Evolutionary conservation across 1,140 invertebrate species (phyloP), one percentile per base, ranked within the genome.

Genomic region (Tetramorium alpestre): DNA sequence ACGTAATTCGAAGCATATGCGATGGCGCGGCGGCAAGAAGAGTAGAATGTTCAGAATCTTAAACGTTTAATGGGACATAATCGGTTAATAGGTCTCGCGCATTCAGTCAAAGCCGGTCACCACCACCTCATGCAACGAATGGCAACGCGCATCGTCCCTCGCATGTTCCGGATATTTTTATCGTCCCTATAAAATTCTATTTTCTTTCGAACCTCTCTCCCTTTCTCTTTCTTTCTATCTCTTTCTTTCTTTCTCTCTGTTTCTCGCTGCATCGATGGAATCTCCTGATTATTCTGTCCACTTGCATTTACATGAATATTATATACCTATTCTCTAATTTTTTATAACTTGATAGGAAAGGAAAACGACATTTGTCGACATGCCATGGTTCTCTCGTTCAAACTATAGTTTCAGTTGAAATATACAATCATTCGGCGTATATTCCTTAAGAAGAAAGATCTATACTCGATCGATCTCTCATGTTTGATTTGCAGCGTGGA

Each of bases 61-160:
- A 93, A 93, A 93, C 90, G 90, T 92, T 93, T 93, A 93, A 94
- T 93, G 65, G 90, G 86, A 75, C 87, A 91, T 92, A 94, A 94
- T 93, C 91, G 88, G 89, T 89, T 93, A 92, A 93, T 93, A 81
- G 88, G 86, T 76, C 85, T 86, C 73, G 75, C 41, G 85, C 62
- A 88, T 89, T 90, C 85, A 91, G 65, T 81, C 81, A 72, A 86
- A 89, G 72, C 51, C 69, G 22, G 60, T 38, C 18, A 58, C n/a
- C 28, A n/a, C n/a, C 70, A 60, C 81, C 65, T 67, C 65, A 64
- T 73, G 72, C 69, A 44, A 38, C 65, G 77, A 60, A 89, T 58
- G 56, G 58, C 54, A 38, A 81, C 73, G 58, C 69, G 86, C 85
- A 18, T 85, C 58, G 62, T 60, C 47, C 22, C 62, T 67, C 54